phyloP scores from a whole-genome alignment of 2,113 vertebrate species.

The Trichomycterus rosablanca region DNA sequence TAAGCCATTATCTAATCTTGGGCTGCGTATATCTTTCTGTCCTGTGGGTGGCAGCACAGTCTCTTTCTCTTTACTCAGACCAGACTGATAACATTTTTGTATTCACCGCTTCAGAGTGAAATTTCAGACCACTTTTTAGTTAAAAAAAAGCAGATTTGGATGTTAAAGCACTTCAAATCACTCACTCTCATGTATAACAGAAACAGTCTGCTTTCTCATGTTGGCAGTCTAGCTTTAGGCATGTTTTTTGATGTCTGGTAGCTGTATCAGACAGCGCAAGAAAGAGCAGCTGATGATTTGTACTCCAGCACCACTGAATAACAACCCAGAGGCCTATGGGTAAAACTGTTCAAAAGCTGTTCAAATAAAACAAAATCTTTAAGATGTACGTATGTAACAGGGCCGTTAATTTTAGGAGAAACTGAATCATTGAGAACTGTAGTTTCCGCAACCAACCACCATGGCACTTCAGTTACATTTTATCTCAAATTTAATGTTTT shows the following conservation, averaged over 20 bases:
- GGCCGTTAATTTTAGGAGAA: no score
- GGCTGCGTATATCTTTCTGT: conserved; percentile 25
- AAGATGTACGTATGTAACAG: no score
- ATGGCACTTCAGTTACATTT: no score
- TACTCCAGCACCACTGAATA: neutral
- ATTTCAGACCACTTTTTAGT: conserved; percentile 18
- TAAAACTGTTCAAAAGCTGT: no score
- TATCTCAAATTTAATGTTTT: no score
- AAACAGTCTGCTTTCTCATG: neutral
- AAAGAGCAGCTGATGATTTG: neutral
- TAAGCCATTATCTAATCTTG: no score
- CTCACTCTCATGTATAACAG: neutral
- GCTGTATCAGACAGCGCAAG: neutral
- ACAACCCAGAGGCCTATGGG: neutral
- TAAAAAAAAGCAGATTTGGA: neutral
- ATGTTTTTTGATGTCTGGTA: neutral
- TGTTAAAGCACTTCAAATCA: conserved; percentile 4
- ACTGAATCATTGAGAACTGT: no score
- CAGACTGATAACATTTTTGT: conserved; percentile 27
- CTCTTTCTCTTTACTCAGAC: conserved; percentile 15
- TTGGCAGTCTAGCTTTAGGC: neutral
- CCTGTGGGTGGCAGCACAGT: conserved; percentile 44
- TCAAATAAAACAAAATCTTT: no score
- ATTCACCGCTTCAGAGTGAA: conserved; percentile 8
- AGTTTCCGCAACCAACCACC: no score